Base-by-base conservation (phyloP, 1,140 invertebrate genomes). In the Phymastichus coffea region DNA sequence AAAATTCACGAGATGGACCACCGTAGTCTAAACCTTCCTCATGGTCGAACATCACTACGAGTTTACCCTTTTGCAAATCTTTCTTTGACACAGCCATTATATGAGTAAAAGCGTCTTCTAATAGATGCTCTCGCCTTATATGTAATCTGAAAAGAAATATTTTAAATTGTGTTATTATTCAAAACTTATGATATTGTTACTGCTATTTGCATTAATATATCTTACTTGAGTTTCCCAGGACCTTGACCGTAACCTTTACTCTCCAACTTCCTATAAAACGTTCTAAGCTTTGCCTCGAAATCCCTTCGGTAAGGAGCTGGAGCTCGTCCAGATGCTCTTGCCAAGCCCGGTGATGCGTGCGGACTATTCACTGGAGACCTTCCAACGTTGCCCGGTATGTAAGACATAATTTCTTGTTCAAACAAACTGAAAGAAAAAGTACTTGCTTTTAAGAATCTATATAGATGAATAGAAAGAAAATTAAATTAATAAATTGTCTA, bases 21-120 rank as follows among this genome's bases (percentile, higher is more conserved):
- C 96, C 96, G 76, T 98, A 99, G 82, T 99, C 96, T 19, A 99
- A 80, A 37, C 95, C 96, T 80, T 98, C 95, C 78, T 99, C 96
- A 40, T 94, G 93, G 73, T 94, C 92, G 84, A 97, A 99, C 14
- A 93, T 87, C 9, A 98, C 94, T 63, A 94, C 95, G 4, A 98
- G 81, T 73, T 96, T 95, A 48, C 92, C 95, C 73, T 96, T 96
- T 77, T 96, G 93, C 41, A 98, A 77, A 69, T 98, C 94, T 73
- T 95, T 97, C 77, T 97, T 96, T 37, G 91, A 91, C 14, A 93
- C 93, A 10, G 92, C 91, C 95, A 99, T 97, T 66, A 99, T 95
- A 71, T 95, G 91, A 57, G 94, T 91, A 77, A 97, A 98, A 1
- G 95, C 94, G 77, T 98, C 96, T 82, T 97, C 94, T 56, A 98